Conservation (phyloP, 2,888 invertebrate genomes). For the Craniophora ligustri region DNA sequence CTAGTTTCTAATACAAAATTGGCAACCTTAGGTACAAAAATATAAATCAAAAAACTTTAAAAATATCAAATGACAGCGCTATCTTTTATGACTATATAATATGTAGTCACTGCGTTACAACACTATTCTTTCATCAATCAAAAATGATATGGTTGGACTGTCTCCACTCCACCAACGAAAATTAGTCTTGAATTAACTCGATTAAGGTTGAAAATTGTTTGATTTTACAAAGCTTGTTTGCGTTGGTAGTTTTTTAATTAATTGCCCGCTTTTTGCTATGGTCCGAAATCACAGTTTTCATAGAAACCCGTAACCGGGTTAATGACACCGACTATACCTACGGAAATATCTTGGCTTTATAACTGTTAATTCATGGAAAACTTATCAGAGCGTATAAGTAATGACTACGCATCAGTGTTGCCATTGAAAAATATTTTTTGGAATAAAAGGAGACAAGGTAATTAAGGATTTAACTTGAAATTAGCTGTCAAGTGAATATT, state of each 20-base stretch:
- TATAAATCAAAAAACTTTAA: not conserved
- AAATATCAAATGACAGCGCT: not conserved
- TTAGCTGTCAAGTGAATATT: no score
- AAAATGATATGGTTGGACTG: conserved; percentile 53
- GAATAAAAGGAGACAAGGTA: no score
- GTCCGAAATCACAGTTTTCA: conserved; percentile 75
- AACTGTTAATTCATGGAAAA: conserved; percentile 60
- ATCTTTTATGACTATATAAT: conserved; percentile 19
- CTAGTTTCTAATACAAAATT: no score
- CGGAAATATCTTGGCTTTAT: conserved; percentile 41
- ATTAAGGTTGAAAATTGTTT: conserved; percentile 42
- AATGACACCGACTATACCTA: conserved; percentile 68
- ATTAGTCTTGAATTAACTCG: not conserved
- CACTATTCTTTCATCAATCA: conserved; percentile 25
- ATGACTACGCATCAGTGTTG: conserved; percentile 32
- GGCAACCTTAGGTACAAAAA: no score
- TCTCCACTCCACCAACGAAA: conserved; percentile 21
- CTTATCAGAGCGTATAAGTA: conserved; percentile 44
- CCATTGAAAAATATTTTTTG: no score
- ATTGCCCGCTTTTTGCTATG: conserved; percentile 76
- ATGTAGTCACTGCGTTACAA: conserved; percentile 47
- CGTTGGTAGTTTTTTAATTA: conserved; percentile 75
- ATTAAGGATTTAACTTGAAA: no score
- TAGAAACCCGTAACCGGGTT: conserved; percentile 71
- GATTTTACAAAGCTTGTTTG: not conserved